Evolutionary conservation across 2,888 invertebrate genomes (phyloP).

Genomic region (Theretra japonica): DNA sequence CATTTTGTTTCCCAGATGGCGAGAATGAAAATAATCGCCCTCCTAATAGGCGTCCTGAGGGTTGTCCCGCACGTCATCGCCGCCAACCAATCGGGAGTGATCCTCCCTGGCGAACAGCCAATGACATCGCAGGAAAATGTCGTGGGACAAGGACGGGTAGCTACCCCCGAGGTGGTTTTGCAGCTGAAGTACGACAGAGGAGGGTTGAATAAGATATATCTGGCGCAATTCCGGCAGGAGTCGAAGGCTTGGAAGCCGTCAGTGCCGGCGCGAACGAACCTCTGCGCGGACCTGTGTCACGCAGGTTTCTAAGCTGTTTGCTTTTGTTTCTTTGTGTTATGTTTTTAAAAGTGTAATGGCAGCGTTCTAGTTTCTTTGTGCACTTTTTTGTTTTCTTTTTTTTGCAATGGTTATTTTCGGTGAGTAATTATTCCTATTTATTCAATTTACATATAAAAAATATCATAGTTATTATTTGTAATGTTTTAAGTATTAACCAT

Average conservation of each 20-base stretch:
- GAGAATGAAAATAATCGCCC: conserved; percentile 59
- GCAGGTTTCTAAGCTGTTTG: conserved; percentile 63
- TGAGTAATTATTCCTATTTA: not conserved
- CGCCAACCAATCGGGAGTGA: conserved; percentile 59
- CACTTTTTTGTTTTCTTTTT: not conserved
- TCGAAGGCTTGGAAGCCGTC: conserved; percentile 56
- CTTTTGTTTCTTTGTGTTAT: conserved; percentile 38
- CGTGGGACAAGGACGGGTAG: conserved; percentile 58
- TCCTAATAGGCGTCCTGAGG: conserved; percentile 67
- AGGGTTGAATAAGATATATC: conserved; percentile 78
- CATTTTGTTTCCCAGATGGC: conserved; percentile 54
- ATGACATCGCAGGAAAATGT: conserved; percentile 47
- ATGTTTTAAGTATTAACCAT: too few species aligned
- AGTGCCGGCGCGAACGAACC: conserved; percentile 64
- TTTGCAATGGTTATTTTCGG: not conserved
- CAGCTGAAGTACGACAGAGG: conserved; percentile 78
- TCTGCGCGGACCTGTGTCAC: conserved; percentile 80
- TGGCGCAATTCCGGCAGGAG: conserved; percentile 76
- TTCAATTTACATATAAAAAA: not conserved
- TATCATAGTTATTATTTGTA: not conserved
- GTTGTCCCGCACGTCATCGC: conserved; percentile 41
- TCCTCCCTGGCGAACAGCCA: conserved; percentile 52
- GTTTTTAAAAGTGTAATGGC: conserved; percentile 33
- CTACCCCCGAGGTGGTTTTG: conserved; percentile 74
- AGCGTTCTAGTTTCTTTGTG: conserved; percentile 33